Evolutionary conservation across 2,113 vertebrate genomes (phyloP).

Genomic region (Microtus oregoni): DNA sequence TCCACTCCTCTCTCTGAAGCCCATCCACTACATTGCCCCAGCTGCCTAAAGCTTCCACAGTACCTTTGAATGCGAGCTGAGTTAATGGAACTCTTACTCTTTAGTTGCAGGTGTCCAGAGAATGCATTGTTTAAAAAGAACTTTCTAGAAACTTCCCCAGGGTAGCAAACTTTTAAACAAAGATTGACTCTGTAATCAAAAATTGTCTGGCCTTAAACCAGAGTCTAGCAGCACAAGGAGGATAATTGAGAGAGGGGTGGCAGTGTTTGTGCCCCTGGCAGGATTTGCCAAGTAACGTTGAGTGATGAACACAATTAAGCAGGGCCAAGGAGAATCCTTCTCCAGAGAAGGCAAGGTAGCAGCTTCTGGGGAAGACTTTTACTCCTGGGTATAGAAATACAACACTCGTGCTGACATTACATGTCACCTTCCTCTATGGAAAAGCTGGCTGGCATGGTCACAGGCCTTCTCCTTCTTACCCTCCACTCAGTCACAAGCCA

Average conservation of each 20-base stretch:
- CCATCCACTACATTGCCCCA: neutral
- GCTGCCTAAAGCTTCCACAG: neutral
- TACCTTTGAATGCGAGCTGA: constrained; percentile 15
- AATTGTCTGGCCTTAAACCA: constrained; percentile 77
- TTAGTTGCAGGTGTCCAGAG: constrained; percentile 68
- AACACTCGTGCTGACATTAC: too few relatives aligned
- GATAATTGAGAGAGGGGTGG: constrained; percentile 74
- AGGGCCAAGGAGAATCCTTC: rapidly evolving
- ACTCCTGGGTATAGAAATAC: neutral
- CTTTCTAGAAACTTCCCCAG: constrained; percentile 67
- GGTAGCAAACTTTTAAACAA: constrained; percentile 79
- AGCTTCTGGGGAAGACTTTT: neutral
- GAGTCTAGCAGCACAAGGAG: constrained; percentile 67
- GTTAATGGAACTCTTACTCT: constrained; percentile 63
- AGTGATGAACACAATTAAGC: constrained; percentile 78
- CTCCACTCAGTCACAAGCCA: neutral
- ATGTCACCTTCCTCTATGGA: rapidly evolving
- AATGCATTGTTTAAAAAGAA: constrained; percentile 61
- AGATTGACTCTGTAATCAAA: constrained; percentile 78
- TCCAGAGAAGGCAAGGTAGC: neutral
- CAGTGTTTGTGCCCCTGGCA: constrained; percentile 78
- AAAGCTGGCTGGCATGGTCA: neutral
- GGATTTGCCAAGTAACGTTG: constrained; percentile 74
- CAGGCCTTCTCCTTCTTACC: neutral
- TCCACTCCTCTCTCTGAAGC: neutral